A percentile compares a stretch with the other conserved stretches of the same genome.
Evolutionary conservation across 2,113 vertebrate genomes (phyloP).

Genomic region (Elgaria multicarinata): DNA sequence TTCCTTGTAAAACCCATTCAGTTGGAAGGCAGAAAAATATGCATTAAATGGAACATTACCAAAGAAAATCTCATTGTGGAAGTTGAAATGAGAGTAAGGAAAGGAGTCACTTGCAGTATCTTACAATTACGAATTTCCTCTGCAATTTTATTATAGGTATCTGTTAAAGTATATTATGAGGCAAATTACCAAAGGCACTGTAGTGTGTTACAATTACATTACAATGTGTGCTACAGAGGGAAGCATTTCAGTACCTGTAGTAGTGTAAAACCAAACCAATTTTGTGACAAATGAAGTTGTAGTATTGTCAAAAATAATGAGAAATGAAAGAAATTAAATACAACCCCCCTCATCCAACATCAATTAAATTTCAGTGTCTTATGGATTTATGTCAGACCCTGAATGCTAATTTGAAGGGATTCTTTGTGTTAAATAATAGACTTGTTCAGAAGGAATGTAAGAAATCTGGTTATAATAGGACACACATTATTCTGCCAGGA

Average conservation of each 20-base stretch:
- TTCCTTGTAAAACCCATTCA: slow-evolving; percentile 19
- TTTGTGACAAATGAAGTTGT: background rate
- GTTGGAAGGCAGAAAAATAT: slow-evolving; percentile 16
- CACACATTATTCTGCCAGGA: background rate
- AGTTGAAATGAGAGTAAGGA: slow-evolving; percentile 4
- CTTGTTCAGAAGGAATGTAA: slow-evolving; percentile 3
- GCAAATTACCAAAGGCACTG: slow-evolving; percentile 33
- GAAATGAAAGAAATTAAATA: slow-evolving; percentile 20
- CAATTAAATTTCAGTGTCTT: slow-evolving; percentile 17
- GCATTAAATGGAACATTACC: slow-evolving; percentile 28
- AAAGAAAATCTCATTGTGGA: slow-evolving; percentile 32
- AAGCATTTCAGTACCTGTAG: slow-evolving; percentile 20
- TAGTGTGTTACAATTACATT: slow-evolving; percentile 24
- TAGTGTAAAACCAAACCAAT: background rate
- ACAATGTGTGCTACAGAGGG: background rate
- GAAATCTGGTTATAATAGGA: background rate
- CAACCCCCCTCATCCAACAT: background rate
- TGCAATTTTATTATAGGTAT: slow-evolving; percentile 28
- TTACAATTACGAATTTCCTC: slow-evolving; percentile 26
- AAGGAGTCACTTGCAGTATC: slow-evolving; percentile 13
- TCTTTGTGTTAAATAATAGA: slow-evolving; percentile 26
- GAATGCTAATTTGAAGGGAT: rapidly evolving
- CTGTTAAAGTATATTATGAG: slow-evolving; percentile 32
- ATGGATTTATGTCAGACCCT: slow-evolving; percentile 1
- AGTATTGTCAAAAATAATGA: slow-evolving; percentile 27